Conservation (phyloP, 2,888 invertebrate species). For the Embidobia sp. region DNA sequence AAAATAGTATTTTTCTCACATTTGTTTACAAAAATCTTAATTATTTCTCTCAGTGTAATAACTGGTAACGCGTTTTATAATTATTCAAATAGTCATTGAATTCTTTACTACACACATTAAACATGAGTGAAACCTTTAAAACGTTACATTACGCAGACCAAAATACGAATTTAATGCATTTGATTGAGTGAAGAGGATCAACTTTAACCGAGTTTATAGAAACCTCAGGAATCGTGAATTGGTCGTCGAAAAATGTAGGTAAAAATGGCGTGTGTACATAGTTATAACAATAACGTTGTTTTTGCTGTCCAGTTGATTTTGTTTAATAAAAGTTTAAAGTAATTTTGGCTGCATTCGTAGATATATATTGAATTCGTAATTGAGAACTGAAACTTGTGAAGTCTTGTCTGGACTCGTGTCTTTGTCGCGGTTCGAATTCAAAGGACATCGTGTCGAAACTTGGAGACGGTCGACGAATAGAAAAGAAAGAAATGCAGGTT, state of each 20-base stretch:
- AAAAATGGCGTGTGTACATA: neutral
- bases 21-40: no score
- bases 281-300: slow-evolving; percentile 40
- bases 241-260: neutral
- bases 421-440: slow-evolving; percentile 75
- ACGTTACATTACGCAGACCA: no score
- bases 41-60: no score
- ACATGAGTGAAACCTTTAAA: no score
- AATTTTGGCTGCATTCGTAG: slow-evolving; percentile 39
- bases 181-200: no score
- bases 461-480: slow-evolving; percentile 66
- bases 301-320: slow-evolving; percentile 43
- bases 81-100: no score
- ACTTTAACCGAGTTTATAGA: no score
- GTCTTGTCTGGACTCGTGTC: slow-evolving; percentile 63
- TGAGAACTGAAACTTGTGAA: slow-evolving; percentile 63
- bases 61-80: no score
- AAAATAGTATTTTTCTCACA: no score
- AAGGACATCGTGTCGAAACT: slow-evolving; percentile 77
- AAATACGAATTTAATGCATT: no score
- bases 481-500: slow-evolving; percentile 51
- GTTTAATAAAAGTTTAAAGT: slow-evolving; percentile 59
- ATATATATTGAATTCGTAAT: slow-evolving; percentile 63
- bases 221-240: no score
- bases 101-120: no score